Conservation (phyloP, 2,113 vertebrate species). For the Sigmodon hispidus region DNA sequence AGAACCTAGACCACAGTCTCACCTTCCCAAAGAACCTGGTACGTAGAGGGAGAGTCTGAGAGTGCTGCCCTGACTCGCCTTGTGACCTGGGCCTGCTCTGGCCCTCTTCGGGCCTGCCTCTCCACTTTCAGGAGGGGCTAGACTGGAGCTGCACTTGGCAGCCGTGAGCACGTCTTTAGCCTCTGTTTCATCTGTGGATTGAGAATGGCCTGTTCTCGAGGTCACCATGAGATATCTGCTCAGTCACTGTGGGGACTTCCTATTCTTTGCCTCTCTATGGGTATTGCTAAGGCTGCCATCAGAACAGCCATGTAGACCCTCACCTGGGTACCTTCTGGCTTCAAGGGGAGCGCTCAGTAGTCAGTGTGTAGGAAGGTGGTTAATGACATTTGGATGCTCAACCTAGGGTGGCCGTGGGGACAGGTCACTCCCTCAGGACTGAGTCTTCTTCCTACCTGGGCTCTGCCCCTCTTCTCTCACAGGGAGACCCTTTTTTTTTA, state of each 20-base stretch:
- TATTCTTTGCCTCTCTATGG: not conserved
- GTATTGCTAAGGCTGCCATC: not conserved
- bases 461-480: not conserved
- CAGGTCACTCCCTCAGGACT: not conserved
- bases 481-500: not conserved
- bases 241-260: not conserved
- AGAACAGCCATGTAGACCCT: not conserved
- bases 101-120: not conserved
- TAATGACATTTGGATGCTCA: not conserved
- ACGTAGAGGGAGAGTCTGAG: not conserved
- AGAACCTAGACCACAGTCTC: not conserved
- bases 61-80: not conserved
- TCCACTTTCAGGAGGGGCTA: not conserved
- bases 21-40: not conserved
- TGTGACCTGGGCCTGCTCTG: not conserved
- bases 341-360: rapidly evolving
- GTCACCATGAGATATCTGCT: not conserved
- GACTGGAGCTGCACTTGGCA: not conserved
- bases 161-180: not conserved
- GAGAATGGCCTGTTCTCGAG: too few relatives aligned
- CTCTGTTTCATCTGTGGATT: not conserved
- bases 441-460: not conserved
- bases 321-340: not conserved
- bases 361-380: rapidly evolving
- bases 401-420: not conserved